A percentile compares a stretch with the other conserved stretches of the same genome.
These are phyloP conservation scores for Procambarus virginalis DNA, from an alignment of 1,140 invertebrate genomes.

Conservation along the genomic window DNA sequence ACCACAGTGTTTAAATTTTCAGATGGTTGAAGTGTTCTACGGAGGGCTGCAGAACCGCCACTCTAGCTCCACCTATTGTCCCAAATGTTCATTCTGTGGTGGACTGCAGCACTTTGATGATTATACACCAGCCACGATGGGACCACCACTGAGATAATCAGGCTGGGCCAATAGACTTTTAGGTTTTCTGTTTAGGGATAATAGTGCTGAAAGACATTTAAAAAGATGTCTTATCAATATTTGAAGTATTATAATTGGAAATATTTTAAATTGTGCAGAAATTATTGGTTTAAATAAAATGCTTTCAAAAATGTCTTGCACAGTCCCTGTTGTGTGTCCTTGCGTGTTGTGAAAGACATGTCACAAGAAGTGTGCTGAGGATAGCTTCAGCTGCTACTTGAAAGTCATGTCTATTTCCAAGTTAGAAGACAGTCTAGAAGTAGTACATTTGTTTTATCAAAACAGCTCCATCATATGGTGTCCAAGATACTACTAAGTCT, in stretches of 20 bases:
- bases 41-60: constrained; percentile 94
- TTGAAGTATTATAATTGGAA: constrained; percentile 30
- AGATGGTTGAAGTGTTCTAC: constrained; percentile 99
- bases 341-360: constrained; percentile 54
- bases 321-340: constrained; percentile 56
- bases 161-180: constrained; percentile 95
- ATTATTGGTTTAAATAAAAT: constrained; percentile 14
- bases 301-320: constrained; percentile 31
- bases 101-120: constrained; percentile 90
- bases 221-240: constrained; percentile 4
- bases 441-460: constrained; percentile 7
- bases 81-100: constrained; percentile 82
- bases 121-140: constrained; percentile 91
- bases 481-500: not conserved
- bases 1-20: constrained; percentile 61
- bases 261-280: constrained; percentile 14
- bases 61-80: constrained; percentile 93
- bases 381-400: constrained; percentile 7
- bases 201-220: constrained; percentile 42
- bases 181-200: constrained; percentile 55
- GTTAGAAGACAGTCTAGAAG: constrained; percentile 16
- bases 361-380: constrained; percentile 13
- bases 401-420: constrained; percentile 8
- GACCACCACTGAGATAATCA: constrained; percentile 89
- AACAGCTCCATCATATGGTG: constrained; percentile 20